Percentiles rank a stretch among this genome's conserved stretches.
phyloP scores from a whole-genome alignment of 2,113 vertebrate genomes.

The Pavo muticus region DNA sequence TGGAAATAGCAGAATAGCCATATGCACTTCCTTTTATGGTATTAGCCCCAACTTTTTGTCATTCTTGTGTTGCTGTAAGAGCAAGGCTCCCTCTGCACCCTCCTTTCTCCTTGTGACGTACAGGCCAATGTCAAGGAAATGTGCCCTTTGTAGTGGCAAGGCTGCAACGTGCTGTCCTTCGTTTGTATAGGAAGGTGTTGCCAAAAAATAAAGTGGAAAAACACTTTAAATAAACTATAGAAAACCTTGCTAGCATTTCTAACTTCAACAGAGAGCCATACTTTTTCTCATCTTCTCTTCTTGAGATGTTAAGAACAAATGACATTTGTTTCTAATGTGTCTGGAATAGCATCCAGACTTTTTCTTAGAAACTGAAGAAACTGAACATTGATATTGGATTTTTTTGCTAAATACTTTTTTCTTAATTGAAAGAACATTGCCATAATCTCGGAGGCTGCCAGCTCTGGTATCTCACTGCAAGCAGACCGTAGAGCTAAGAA shows the following conservation, averaged over 20 bases:
- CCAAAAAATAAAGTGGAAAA: background rate
- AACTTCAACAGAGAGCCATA: background rate
- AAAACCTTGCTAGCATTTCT: background rate
- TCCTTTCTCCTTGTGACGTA: background rate
- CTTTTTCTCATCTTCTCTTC: background rate
- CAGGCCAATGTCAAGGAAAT: background rate
- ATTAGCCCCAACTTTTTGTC: background rate
- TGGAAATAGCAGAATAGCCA: background rate
- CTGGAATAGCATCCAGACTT: background rate
- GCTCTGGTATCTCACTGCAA: constrained; percentile 97
- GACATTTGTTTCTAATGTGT: background rate
- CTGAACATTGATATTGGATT: background rate
- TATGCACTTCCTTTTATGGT: background rate
- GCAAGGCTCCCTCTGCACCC: background rate
- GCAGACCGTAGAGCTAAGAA: constrained; percentile 97
- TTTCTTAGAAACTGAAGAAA: background rate
- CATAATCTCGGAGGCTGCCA: constrained; percentile 98
- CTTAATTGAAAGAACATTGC: constrained; percentile 89
- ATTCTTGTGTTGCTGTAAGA: background rate
- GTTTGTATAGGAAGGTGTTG: background rate
- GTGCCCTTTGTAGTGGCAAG: background rate
- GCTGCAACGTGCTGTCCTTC: background rate
- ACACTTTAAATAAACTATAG: no score
- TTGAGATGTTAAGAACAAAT: background rate
- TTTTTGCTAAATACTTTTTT: background rate